Conservation (phyloP, 2,113 vertebrate species). For the Meleagris gallopavo region DNA sequence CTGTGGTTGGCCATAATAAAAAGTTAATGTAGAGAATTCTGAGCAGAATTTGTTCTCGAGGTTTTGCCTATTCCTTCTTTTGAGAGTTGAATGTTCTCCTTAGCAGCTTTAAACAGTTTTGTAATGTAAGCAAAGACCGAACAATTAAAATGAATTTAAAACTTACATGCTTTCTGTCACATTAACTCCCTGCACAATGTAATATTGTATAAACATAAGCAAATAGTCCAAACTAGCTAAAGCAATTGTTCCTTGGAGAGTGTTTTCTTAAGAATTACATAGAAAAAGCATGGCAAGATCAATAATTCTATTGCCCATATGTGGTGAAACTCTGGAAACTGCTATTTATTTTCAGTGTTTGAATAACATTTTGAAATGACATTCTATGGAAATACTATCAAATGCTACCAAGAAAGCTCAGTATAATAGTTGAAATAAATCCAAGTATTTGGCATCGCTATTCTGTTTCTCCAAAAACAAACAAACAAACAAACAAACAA, state of each 20-base stretch:
- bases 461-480: neutral
- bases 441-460: neutral
- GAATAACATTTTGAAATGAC: slow-evolving; percentile 12
- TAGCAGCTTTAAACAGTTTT: slow-evolving; percentile 23
- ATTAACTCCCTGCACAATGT: slow-evolving; percentile 63
- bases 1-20: neutral
- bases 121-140: slow-evolving; percentile 54
- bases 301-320: neutral
- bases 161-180: slow-evolving; percentile 41
- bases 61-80: neutral
- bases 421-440: neutral
- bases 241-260: neutral
- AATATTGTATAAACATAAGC: slow-evolving; percentile 53
- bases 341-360: neutral
- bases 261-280: slow-evolving; percentile 37
- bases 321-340: neutral
- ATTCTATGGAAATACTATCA: neutral
- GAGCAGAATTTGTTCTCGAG: neutral
- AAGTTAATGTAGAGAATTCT: neutral
- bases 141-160: slow-evolving; percentile 53
- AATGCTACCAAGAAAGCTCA: neutral
- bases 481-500: neutral
- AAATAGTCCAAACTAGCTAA: slow-evolving; percentile 16
- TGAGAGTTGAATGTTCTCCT: neutral
- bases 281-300: slow-evolving; percentile 6